Conservation (phyloP, 2,797 vertebrate genomes). For the Gambusia yucatana region DNA sequence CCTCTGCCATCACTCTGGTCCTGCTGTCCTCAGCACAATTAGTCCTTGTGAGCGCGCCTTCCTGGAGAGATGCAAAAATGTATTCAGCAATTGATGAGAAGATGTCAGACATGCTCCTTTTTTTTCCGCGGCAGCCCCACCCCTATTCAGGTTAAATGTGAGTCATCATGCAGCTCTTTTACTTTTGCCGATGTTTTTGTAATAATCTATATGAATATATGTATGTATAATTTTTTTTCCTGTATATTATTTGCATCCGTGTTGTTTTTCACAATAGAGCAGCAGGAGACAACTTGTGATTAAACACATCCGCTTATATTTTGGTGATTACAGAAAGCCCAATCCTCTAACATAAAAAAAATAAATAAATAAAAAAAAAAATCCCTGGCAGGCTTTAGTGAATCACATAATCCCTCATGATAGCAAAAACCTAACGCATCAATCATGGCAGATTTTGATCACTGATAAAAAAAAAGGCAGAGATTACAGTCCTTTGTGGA, state of each 20-base stretch:
- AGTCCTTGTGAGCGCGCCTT: slow-evolving; percentile 51
- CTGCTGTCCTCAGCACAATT: slow-evolving; percentile 78
- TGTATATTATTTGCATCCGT: neutral
- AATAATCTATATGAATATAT: neutral
- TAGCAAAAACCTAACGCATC: slow-evolving; percentile 58
- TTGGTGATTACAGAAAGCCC: slow-evolving; percentile 51
- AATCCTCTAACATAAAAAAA: slow-evolving; percentile 62
- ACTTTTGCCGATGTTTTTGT: slow-evolving; percentile 36
- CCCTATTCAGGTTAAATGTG: slow-evolving; percentile 44
- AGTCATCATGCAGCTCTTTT: slow-evolving; percentile 56
- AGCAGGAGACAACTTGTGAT: slow-evolving; percentile 49
- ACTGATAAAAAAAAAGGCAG: slow-evolving; percentile 57
- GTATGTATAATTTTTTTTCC: neutral
- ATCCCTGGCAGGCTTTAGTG: slow-evolving; percentile 56
- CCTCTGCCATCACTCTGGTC: slow-evolving; percentile 55
- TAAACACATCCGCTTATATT: slow-evolving; percentile 55
- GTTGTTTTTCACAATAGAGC: slow-evolving; percentile 20
- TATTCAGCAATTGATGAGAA: slow-evolving; percentile 74
- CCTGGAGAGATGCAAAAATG: slow-evolving; percentile 49
- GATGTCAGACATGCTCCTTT: slow-evolving; percentile 46
- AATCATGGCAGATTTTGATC: slow-evolving; percentile 62
- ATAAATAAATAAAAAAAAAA: too few species aligned
- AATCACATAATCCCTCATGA: slow-evolving; percentile 66
- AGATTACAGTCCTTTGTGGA: slow-evolving; percentile 55
- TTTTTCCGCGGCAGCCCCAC: neutral